Percentiles rank a stretch among this genome's conserved stretches.
Evolutionary conservation across 1,140 invertebrate species (phyloP).

Genomic region (Rhynchophorus ferrugineus): DNA sequence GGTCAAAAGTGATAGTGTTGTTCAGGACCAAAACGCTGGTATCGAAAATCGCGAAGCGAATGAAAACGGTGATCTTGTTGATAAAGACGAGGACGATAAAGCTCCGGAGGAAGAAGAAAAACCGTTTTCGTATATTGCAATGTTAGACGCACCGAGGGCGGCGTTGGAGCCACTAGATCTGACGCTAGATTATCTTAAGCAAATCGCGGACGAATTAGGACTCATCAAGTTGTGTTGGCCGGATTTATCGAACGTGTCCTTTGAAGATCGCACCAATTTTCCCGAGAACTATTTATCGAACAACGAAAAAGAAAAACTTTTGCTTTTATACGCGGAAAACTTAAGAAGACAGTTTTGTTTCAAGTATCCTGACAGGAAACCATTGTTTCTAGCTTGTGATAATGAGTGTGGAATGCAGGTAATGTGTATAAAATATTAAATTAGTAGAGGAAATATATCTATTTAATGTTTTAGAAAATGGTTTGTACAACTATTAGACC

Average conservation of each 20-base stretch:
- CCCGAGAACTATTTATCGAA: constrained; percentile 66
- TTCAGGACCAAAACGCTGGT: too few species aligned
- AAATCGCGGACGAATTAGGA: constrained; percentile 44
- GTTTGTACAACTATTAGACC: constrained; percentile 60
- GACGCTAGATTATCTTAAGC: constrained; percentile 38
- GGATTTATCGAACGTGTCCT: constrained; percentile 43
- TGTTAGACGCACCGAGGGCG: constrained; percentile 29
- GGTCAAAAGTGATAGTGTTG: too few species aligned
- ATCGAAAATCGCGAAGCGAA: too few species aligned
- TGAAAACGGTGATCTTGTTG: too few species aligned
- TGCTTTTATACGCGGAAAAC: constrained; percentile 72
- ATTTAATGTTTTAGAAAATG: constrained; percentile 52
- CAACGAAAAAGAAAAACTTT: constrained; percentile 66
- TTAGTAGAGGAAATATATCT: neutral
- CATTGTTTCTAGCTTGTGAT: constrained; percentile 63
- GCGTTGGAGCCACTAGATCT: constrained; percentile 32
- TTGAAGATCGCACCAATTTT: constrained; percentile 49
- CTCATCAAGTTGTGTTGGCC: constrained; percentile 48
- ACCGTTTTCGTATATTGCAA: constrained; percentile 32
- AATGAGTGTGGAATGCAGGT: constrained; percentile 66
- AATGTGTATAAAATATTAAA: too few species aligned
- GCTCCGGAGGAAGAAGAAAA: constrained; percentile 20
- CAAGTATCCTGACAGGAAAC: constrained; percentile 58
- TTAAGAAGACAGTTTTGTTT: constrained; percentile 71
- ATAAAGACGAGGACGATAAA: neutral